Evolutionary conservation across 2,888 invertebrate genomes (phyloP).

Genomic region (Phengaris arion): DNA sequence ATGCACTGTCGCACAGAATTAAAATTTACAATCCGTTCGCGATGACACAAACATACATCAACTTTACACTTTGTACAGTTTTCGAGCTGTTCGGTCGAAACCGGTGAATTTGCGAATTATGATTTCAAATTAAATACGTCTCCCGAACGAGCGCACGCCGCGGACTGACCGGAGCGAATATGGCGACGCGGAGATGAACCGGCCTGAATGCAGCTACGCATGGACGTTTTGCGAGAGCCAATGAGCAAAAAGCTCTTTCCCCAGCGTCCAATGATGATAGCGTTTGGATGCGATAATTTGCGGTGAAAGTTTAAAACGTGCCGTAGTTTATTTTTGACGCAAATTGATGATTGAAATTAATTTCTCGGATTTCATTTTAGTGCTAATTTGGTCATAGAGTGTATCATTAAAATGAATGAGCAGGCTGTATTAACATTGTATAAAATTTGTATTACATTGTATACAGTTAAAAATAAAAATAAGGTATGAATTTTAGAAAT

Average conservation of each 20-base stretch:
- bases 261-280: conserved; percentile 49
- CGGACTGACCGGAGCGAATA: conserved; percentile 70
- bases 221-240: conserved; percentile 56
- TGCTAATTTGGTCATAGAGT: conserved; percentile 8
- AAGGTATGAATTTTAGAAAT: not conserved
- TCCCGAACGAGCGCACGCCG: conserved; percentile 68
- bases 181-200: conserved; percentile 59
- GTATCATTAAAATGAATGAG: conserved; percentile 22
- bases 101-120: conserved; percentile 52
- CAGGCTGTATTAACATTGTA: not conserved
- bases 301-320: conserved; percentile 66
- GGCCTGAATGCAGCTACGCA: conserved; percentile 61
- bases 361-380: conserved; percentile 20
- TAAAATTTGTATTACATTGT: too few relatives aligned
- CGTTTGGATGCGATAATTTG: conserved; percentile 46
- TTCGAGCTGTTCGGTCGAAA: conserved; percentile 39
- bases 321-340: conserved; percentile 46
- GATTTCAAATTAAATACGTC: conserved; percentile 45
- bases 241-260: conserved; percentile 44
- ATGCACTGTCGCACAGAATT: conserved; percentile 63
- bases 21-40: conserved; percentile 49
- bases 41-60: conserved; percentile 63
- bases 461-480: not conserved
- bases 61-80: conserved; percentile 54
- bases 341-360: conserved; percentile 32